phyloP scores from a whole-genome alignment of 2,888 invertebrate genomes.

The Dynastes maya region DNA sequence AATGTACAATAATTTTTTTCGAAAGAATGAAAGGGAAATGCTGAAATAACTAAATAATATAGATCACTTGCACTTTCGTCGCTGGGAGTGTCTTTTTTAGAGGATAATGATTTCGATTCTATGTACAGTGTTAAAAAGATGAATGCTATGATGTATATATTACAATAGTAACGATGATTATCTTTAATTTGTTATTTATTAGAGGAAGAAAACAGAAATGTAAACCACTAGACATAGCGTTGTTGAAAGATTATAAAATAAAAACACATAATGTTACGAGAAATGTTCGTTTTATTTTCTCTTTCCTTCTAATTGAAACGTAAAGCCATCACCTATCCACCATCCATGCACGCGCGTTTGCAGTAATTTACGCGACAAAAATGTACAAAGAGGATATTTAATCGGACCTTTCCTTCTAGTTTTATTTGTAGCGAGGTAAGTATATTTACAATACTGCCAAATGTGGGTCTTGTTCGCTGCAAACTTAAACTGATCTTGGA shows the following conservation, averaged over 20 bases:
- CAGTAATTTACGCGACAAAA: too few relatives aligned
- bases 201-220: conserved; percentile 55
- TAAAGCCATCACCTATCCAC: too few relatives aligned
- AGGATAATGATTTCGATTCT: conserved; percentile 47
- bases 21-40: conserved; percentile 17
- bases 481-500: too few relatives aligned
- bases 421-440: neutral
- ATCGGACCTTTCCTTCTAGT: too few relatives aligned
- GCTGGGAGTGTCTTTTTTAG: conserved; percentile 42
- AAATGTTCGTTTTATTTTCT: conserved; percentile 45
- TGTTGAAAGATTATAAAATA: conserved; percentile 63
- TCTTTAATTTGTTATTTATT: conserved; percentile 63
- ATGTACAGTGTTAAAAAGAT: conserved; percentile 59
- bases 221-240: conserved; percentile 62
- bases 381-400: too few relatives aligned
- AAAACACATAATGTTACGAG: conserved; percentile 62
- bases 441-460: neutral
- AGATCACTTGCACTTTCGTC: conserved; percentile 37
- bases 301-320: too few relatives aligned
- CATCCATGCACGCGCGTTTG: too few relatives aligned
- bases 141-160: conserved; percentile 58
- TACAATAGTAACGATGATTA: conserved; percentile 48
- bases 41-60: neutral
- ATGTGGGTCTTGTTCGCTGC: neutral
- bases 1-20: conserved; percentile 42